phyloP scores from a whole-genome alignment of 1,140 invertebrate genomes.

The Trachymyrmex septentrionalis region DNA sequence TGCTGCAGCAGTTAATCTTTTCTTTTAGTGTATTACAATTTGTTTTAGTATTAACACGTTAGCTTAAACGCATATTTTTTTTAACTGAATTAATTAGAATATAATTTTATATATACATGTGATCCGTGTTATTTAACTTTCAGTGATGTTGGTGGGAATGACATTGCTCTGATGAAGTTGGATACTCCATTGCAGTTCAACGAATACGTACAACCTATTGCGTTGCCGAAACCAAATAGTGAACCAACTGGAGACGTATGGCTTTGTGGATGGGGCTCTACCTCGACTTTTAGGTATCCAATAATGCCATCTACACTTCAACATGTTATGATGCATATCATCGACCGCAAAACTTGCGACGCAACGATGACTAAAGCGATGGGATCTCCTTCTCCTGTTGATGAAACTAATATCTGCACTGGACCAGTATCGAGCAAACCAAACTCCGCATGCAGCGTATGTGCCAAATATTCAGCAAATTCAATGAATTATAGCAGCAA shows the following conservation, averaged over 20 bases:
- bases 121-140: neutral
- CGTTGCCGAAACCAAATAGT: conserved; percentile 82
- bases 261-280: conserved; percentile 87
- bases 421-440: conserved; percentile 86
- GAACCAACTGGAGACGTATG: conserved; percentile 77
- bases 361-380: conserved; percentile 53
- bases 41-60: too few species aligned
- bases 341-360: conserved; percentile 70
- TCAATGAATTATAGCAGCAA: neutral
- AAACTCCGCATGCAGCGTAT: conserved; percentile 88
- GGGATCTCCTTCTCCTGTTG: conserved; percentile 73
- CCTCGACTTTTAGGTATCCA: conserved; percentile 50
- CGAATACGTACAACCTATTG: conserved; percentile 85
- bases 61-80: neutral
- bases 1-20: too few species aligned
- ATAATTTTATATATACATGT: neutral
- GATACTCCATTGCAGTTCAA: conserved; percentile 81
- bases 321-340: conserved; percentile 58
- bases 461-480: conserved; percentile 71
- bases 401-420: conserved; percentile 87
- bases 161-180: conserved; percentile 89
- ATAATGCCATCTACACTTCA: conserved; percentile 73
- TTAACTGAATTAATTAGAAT: neutral
- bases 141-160: conserved; percentile 86
- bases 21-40: too few species aligned